phyloP scores from a whole-genome alignment of 2,113 vertebrate species.

The Aegotheles bennettii region DNA sequence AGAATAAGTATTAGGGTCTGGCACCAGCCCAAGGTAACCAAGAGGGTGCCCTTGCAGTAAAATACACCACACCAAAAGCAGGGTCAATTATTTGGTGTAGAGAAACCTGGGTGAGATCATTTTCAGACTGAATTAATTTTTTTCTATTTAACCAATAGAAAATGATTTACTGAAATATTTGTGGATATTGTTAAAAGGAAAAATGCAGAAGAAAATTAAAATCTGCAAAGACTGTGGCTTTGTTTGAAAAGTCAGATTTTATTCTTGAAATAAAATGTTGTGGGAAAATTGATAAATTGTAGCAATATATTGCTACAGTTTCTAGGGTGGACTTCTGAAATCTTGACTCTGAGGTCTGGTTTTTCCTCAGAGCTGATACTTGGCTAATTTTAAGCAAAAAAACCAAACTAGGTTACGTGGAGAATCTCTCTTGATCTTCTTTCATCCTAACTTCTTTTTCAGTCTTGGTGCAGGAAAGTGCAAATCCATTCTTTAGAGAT shows the following conservation, averaged over 20 bases:
- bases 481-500: background rate
- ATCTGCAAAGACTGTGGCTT: constrained; percentile 37
- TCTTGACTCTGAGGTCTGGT: background rate
- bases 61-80: background rate
- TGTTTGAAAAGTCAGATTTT: background rate
- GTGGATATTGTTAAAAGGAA: constrained; percentile 32
- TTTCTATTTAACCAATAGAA: background rate
- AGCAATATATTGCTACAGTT: background rate
- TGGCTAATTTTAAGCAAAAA: background rate
- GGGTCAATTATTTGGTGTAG: background rate
- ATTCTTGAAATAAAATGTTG: background rate
- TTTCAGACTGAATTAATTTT: background rate
- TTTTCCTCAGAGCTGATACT: background rate
- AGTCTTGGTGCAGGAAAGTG: background rate
- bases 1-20: background rate
- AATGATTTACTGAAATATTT: constrained; percentile 39
- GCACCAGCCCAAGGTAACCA: background rate
- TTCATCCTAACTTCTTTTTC: background rate
- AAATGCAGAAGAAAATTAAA: constrained; percentile 41
- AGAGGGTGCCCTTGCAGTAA: background rate
- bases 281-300: background rate
- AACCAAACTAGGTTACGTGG: background rate
- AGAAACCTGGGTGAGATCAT: background rate
- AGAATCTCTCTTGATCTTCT: background rate
- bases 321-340: background rate